Percentiles rank a stretch among this genome's conserved stretches.
Conservation (phyloP, 2,113 vertebrate genomes). For the Mormyrus iriodes region DNA sequence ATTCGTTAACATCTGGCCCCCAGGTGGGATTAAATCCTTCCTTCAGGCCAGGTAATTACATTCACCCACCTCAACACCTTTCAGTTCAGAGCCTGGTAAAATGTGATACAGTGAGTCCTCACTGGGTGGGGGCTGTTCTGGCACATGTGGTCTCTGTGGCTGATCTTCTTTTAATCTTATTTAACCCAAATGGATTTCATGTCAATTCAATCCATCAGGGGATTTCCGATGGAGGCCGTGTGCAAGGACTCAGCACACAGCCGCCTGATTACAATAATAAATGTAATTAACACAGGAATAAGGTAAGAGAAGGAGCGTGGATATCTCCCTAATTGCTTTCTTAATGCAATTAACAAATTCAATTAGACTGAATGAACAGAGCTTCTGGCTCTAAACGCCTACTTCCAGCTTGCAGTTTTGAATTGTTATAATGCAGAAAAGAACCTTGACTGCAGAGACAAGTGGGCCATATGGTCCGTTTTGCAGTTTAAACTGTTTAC, state of each 20-base stretch:
- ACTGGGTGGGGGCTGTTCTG: not conserved
- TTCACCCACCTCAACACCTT: not conserved
- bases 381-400: constrained; percentile 8
- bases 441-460: constrained; percentile 2
- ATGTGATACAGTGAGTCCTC: constrained; percentile 11
- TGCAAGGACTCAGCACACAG: not conserved
- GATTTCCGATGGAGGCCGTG: not conserved
- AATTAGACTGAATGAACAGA: constrained; percentile 18
- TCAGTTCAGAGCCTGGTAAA: constrained; percentile 19
- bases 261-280: constrained; percentile 17
- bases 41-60: constrained; percentile 16
- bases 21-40: constrained; percentile 11
- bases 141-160: constrained; percentile 41
- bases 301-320: not conserved
- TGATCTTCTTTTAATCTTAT: constrained; percentile 29
- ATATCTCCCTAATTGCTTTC: constrained; percentile 11
- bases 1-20: not conserved
- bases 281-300: constrained; percentile 6
- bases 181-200: constrained; percentile 45
- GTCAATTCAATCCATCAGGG: constrained; percentile 35
- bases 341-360: constrained; percentile 18
- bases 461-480: not conserved
- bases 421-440: not conserved
- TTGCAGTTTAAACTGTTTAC: not conserved
- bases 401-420: not conserved